Conservation (phyloP, 2,113 vertebrate species). For the Myrmophylax atrothorax region DNA sequence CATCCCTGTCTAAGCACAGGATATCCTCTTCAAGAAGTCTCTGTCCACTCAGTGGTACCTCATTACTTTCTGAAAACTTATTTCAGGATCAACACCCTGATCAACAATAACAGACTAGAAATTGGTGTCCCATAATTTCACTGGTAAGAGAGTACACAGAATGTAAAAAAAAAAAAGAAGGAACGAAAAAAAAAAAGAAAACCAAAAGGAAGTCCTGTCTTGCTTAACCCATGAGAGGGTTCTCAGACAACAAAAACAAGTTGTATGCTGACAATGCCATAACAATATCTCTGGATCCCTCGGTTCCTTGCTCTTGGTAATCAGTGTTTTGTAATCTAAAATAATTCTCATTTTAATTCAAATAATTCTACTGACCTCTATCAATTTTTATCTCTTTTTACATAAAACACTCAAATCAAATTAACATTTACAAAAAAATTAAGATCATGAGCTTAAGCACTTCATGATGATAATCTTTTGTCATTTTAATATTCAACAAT, state of each 20-base stretch:
- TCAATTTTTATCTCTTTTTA: neutral
- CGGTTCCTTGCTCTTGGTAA: neutral
- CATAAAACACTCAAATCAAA: neutral
- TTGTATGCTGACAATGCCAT: neutral
- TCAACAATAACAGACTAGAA: neutral
- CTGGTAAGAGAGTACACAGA: neutral
- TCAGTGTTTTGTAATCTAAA: neutral
- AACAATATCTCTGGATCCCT: neutral
- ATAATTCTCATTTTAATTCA: neutral
- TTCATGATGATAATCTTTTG: neutral
- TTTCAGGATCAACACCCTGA: neutral
- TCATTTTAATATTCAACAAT: neutral
- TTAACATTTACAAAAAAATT: neutral
- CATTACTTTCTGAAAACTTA: neutral
- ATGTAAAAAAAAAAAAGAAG: neutral
- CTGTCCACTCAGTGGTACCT: neutral
- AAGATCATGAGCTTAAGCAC: neutral
- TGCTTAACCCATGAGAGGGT: neutral
- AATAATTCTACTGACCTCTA: neutral
- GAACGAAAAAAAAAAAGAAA: no score
- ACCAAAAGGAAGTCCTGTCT: neutral
- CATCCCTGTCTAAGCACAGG: neutral
- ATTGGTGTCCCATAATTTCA: neutral
- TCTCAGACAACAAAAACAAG: neutral
- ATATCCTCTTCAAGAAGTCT: neutral